Percentiles rank a stretch among this genome's conserved stretches.
These are phyloP conservation scores for Cyclargus thomasi DNA, from an alignment of 1,140 invertebrate species.

Conservation along the genomic window DNA sequence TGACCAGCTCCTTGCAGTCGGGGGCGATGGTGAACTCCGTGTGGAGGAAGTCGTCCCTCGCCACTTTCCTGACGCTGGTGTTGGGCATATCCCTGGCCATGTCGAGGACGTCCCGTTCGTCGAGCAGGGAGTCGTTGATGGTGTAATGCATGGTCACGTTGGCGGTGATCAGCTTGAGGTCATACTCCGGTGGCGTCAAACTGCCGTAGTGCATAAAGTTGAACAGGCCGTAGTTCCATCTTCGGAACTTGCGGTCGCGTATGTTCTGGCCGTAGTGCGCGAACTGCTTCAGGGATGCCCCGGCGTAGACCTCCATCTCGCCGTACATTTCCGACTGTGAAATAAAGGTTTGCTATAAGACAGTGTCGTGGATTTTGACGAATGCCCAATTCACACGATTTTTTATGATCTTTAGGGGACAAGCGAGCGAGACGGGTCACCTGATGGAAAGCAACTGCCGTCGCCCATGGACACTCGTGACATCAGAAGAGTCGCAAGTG, in stretches of 20 bases:
- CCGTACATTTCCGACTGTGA: slow-evolving; percentile 19
- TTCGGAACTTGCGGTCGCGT: slow-evolving; percentile 42
- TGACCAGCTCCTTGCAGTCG: slow-evolving; percentile 26
- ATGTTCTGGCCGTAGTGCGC: slow-evolving; percentile 54
- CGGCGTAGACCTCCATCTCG: slow-evolving; percentile 27
- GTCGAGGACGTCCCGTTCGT: slow-evolving; percentile 20
- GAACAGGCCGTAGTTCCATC: slow-evolving; percentile 38
- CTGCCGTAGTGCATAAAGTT: slow-evolving; percentile 38
- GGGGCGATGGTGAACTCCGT: slow-evolving; percentile 24
- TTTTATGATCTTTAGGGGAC: too few species aligned
- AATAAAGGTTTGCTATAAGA: neutral
- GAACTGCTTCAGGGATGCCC: slow-evolving; percentile 45
- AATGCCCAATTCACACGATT: too few species aligned
- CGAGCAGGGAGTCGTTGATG: slow-evolving; percentile 20
- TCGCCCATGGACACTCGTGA: too few species aligned
- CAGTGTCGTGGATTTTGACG: too few species aligned
- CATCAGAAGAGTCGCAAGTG: too few species aligned
- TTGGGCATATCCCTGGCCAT: slow-evolving; percentile 28
- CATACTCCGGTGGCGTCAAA: slow-evolving; percentile 25
- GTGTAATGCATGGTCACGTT: slow-evolving; percentile 26
- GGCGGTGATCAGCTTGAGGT: slow-evolving; percentile 23
- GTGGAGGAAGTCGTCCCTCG: slow-evolving; percentile 24
- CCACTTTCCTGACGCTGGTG: slow-evolving; percentile 20
- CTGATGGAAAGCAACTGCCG: too few species aligned
- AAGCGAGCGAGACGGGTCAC: too few species aligned